Evolutionary conservation across 2,797 vertebrate species (phyloP).

Genomic region (Enteromius argenteus): DNA sequence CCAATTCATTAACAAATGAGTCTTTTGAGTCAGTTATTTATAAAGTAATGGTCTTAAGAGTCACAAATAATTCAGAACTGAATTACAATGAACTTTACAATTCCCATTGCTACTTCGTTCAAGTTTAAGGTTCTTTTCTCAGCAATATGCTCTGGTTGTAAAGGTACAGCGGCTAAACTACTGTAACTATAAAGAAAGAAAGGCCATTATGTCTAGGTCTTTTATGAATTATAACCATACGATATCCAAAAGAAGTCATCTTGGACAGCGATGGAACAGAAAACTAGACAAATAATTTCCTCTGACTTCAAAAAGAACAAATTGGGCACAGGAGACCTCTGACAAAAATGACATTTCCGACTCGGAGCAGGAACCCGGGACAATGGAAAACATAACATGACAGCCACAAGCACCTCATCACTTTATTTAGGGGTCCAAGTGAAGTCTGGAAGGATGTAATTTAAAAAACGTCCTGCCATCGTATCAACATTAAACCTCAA

Average conservation of each 20-base stretch:
- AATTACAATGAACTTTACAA: background rate
- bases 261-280: slow-evolving; percentile 43
- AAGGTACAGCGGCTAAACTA: background rate
- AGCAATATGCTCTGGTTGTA: background rate
- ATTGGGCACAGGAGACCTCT: slow-evolving; percentile 59
- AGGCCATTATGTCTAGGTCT: slow-evolving; percentile 25
- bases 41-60: background rate
- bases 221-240: slow-evolving; percentile 28
- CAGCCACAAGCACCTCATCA: slow-evolving; percentile 63
- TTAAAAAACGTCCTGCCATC: slow-evolving; percentile 52
- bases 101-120: background rate
- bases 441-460: slow-evolving; percentile 56
- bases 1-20: background rate
- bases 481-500: slow-evolving; percentile 46
- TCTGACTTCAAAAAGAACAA: slow-evolving; percentile 56
- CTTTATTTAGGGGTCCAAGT: slow-evolving; percentile 44
- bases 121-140: background rate
- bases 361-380: slow-evolving; percentile 47
- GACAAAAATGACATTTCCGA: slow-evolving; percentile 63
- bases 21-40: background rate
- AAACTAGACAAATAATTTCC: slow-evolving; percentile 60
- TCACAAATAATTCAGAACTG: background rate
- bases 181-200: slow-evolving; percentile 17
- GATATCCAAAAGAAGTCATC: slow-evolving; percentile 32
- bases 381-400: slow-evolving; percentile 61